phyloP scores from a whole-genome alignment of 1,140 invertebrate genomes.

The Calliphora vicina region DNA sequence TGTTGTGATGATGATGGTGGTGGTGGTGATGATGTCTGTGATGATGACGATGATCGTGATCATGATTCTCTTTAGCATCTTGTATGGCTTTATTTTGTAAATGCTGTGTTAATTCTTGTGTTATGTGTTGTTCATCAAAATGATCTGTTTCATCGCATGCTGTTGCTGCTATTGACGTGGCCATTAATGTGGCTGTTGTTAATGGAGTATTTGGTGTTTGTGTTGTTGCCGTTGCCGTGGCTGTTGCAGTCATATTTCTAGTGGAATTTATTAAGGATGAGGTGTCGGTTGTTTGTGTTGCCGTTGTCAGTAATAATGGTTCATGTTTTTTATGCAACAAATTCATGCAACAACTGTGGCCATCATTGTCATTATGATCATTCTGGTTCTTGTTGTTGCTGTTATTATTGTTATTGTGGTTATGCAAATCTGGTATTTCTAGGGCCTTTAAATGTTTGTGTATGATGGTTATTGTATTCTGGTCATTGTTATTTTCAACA shows the following conservation, averaged over 20 bases:
- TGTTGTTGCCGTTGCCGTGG: background rate
- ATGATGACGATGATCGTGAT: background rate
- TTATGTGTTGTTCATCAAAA: slow-evolving; percentile 31
- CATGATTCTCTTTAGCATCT: slow-evolving; percentile 45
- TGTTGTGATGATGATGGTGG: slow-evolving; percentile 43
- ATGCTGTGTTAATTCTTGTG: slow-evolving; percentile 27
- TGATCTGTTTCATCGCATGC: slow-evolving; percentile 37
- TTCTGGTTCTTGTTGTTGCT: no score
- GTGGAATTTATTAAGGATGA: background rate
- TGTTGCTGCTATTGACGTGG: slow-evolving; percentile 26
- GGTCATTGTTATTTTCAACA: slow-evolving; percentile 1
- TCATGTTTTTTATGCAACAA: background rate
- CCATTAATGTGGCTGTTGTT: background rate
- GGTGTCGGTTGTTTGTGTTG: background rate
- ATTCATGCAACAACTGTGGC: background rate
- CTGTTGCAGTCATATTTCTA: background rate
- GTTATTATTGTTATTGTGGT: background rate
- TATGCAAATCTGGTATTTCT: slow-evolving; percentile 9
- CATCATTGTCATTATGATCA: background rate
- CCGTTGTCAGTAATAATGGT: background rate
- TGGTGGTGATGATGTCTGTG: background rate
- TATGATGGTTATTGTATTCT: background rate
- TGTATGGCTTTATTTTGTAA: slow-evolving; percentile 26
- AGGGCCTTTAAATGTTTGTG: slow-evolving; percentile 3
- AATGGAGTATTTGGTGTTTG: background rate